phyloP scores from a whole-genome alignment of 2,113 vertebrate species.

The Tenrec ecaudatus region DNA sequence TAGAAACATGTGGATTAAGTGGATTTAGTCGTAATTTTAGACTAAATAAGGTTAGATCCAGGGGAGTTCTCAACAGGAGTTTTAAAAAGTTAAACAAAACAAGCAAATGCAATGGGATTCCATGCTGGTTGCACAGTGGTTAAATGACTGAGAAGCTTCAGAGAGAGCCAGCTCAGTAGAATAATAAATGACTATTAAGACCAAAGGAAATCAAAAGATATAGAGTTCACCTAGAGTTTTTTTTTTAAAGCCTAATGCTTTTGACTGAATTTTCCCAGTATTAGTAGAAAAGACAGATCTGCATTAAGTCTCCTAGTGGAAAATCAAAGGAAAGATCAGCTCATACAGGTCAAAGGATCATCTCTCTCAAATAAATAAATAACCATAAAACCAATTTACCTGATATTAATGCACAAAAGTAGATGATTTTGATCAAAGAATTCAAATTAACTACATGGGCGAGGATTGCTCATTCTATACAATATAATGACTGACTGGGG shows the following conservation, averaged over 20 bases:
- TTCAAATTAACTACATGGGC: rapidly evolving
- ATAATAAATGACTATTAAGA: not conserved
- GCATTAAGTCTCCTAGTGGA: not conserved
- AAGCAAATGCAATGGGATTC: not conserved
- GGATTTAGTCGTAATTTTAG: slow-evolving; percentile 54
- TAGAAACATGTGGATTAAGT: not conserved
- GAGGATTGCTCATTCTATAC: not conserved
- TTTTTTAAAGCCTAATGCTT: not conserved
- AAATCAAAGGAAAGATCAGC: not conserved
- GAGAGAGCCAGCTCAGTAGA: not conserved
- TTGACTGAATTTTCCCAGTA: not conserved
- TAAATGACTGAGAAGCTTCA: not conserved
- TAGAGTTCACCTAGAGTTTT: not conserved
- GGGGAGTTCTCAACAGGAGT: not conserved
- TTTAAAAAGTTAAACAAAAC: slow-evolving; percentile 58
- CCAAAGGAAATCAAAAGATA: not conserved
- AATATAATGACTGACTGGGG: no score
- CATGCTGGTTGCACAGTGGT: not conserved
- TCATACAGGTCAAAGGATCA: not conserved
- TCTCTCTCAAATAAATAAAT: not conserved
- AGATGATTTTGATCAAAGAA: rapidly evolving
- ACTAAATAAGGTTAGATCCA: slow-evolving; percentile 40
- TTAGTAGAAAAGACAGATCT: not conserved
- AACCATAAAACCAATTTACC: not conserved
- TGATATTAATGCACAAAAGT: not conserved